A percentile compares a stretch with the other conserved stretches of the same genome.
These are phyloP conservation scores for Dasypus novemcinctus DNA, from an alignment of 2,113 vertebrate genomes.

Conservation along the genomic window DNA sequence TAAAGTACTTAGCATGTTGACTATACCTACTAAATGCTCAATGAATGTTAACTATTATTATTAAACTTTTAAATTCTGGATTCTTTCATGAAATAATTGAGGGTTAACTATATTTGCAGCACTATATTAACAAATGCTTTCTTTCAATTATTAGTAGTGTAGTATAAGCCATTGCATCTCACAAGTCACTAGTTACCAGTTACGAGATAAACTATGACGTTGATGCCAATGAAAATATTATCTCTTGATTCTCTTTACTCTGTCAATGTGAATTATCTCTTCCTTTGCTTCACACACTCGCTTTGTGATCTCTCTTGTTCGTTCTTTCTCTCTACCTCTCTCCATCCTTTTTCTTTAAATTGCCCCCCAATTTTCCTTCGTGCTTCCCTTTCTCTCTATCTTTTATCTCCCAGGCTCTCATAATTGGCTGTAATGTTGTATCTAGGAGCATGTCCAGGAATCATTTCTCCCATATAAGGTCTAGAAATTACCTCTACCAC, in stretches of 20 bases:
- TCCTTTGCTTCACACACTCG: neutral
- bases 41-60: neutral
- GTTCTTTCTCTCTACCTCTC: neutral
- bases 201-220: neutral
- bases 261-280: neutral
- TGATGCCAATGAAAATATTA: neutral
- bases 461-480: neutral
- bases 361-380: neutral
- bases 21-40: neutral
- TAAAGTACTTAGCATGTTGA: neutral
- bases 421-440: neutral
- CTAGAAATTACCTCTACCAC: neutral
- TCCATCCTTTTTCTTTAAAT: neutral
- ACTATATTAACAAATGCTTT: neutral
- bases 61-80: neutral
- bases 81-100: neutral
- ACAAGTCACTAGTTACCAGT: neutral
- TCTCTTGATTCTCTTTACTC: neutral
- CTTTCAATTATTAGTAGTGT: neutral
- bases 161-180: neutral
- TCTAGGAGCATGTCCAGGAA: neutral
- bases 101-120: neutral
- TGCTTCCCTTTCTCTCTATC: neutral
- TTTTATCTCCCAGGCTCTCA: neutral
- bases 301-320: neutral